Percentiles rank a stretch among this genome's conserved stretches.
Evolutionary conservation across 1,140 invertebrate genomes (phyloP).

Genomic region (Camponotus vicinus): DNA sequence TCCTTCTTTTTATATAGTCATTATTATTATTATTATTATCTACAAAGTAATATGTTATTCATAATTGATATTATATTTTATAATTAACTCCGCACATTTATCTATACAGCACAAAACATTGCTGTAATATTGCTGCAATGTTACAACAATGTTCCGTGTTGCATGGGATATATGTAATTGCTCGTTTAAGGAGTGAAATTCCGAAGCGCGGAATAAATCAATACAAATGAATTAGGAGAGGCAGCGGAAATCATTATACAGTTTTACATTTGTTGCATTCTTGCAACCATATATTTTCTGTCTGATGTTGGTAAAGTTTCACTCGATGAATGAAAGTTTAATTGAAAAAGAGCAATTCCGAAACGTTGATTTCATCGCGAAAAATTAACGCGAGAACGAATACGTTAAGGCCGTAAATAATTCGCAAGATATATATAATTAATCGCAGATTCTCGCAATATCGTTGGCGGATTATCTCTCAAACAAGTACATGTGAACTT

Average conservation of each 20-base stretch:
- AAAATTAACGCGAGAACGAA: slow-evolving; percentile 6
- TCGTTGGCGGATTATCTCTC: slow-evolving; percentile 31
- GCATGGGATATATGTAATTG: no score
- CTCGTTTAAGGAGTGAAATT: no score
- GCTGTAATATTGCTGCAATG: no score
- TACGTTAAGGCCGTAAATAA: slow-evolving; percentile 30
- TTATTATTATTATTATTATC: no score
- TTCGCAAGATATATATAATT: slow-evolving; percentile 24
- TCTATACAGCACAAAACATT: no score
- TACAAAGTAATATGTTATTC: no score
- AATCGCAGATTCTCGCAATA: slow-evolving; percentile 31
- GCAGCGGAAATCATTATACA: background rate
- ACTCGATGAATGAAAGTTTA: background rate
- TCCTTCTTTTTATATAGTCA: no score
- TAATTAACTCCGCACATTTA: no score
- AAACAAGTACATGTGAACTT: slow-evolving; percentile 42
- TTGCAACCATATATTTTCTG: background rate
- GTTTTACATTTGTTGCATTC: background rate
- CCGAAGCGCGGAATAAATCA: no score
- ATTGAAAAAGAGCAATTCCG: slow-evolving; percentile 2
- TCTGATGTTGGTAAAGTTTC: background rate
- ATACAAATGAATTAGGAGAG: background rate
- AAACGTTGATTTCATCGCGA: slow-evolving; percentile 16
- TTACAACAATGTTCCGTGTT: no score
- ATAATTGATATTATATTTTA: no score